Base-by-base conservation (phyloP, 2,888 invertebrate species). In the Hirtodrosophila trivittata region DNA sequence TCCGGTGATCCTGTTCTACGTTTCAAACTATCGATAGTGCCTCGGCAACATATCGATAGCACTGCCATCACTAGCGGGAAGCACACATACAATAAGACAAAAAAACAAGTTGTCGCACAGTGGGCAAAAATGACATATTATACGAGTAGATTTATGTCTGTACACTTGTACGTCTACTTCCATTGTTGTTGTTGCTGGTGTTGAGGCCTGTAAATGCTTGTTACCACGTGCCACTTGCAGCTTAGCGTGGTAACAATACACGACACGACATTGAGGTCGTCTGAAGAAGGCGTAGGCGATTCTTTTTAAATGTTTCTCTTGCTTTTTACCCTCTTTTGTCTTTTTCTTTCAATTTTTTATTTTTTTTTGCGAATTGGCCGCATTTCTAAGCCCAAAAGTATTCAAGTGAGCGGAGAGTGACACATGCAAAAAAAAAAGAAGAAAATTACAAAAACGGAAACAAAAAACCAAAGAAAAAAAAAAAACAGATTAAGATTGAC, bases 21-120 rank as follows among this genome's bases (percentile, higher is more conserved):
- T n/a, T n/a, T n/a, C n/a, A n/a, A n/a, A n/a, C n/a, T n/a, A n/a
- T n/a, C n/a, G n/a, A n/a, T n/a, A n/a, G n/a, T n/a, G n/a, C n/a
- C n/a, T n/a, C n/a, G n/a, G n/a, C n/a, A n/a, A n/a, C n/a, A n/a
- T n/a, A n/a, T n/a, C n/a, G n/a, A n/a, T n/a, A n/a, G n/a, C n/a
- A n/a, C n/a, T n/a, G n/a, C n/a, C n/a, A n/a, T n/a, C n/a, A n/a
- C n/a, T n/a, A 28, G 32, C 49, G 58, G 32, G 35, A 12, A 21
- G 49, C 57, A 66, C 39, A 21, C 18, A 21, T 5, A 21, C 18
- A 21, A 2, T 2, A 2, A 21, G 3, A 21, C 57, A 66, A 35
- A 55, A 62, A 77, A 76, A 76, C 76, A 76, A 77, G 75, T 77
- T 71, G 75, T 75, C 63, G 75, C 65, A 72, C 72, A 69, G 66